Percentiles rank a stretch among this genome's conserved stretches.
These are phyloP conservation scores for Drosophila quinaria DNA, from an alignment of 2,888 invertebrate species.

Conservation along the genomic window DNA sequence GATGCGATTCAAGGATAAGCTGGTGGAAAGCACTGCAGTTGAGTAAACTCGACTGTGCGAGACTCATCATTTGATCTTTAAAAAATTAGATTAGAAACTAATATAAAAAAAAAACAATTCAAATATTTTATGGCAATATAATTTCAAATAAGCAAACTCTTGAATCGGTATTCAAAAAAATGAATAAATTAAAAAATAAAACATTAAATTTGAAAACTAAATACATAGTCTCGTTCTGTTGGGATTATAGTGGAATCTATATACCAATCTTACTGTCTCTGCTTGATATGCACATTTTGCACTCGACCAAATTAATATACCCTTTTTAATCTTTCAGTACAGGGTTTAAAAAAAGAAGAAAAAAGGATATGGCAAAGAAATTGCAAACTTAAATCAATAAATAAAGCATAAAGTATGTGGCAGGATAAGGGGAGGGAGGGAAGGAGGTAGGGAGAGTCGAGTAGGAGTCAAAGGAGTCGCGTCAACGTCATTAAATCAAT, in stretches of 20 bases:
- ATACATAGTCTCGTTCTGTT: too few relatives aligned
- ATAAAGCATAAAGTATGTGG: conserved; percentile 76
- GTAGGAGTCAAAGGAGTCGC: conserved; percentile 61
- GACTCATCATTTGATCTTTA: background rate
- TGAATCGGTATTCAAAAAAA: too few relatives aligned
- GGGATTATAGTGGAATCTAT: too few relatives aligned
- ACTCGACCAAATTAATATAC: background rate
- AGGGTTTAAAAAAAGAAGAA: conserved; percentile 8
- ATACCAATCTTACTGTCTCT: background rate
- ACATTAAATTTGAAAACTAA: too few relatives aligned
- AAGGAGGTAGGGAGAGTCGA: background rate
- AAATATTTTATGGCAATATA: too few relatives aligned
- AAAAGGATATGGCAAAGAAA: conserved; percentile 63
- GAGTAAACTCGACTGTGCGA: background rate
- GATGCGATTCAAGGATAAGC: conserved; percentile 18
- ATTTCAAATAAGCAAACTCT: too few relatives aligned
- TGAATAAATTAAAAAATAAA: too few relatives aligned
- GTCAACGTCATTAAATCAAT: conserved; percentile 85
- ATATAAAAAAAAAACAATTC: conserved; percentile 36
- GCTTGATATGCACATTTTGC: background rate
- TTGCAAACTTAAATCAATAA: conserved; percentile 83
- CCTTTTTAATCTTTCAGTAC: background rate
- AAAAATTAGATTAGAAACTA: background rate
- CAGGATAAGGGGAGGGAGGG: background rate
- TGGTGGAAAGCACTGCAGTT: background rate